Conservation (phyloP, 2,113 vertebrate species). For the Cebidichthys violaceus region DNA sequence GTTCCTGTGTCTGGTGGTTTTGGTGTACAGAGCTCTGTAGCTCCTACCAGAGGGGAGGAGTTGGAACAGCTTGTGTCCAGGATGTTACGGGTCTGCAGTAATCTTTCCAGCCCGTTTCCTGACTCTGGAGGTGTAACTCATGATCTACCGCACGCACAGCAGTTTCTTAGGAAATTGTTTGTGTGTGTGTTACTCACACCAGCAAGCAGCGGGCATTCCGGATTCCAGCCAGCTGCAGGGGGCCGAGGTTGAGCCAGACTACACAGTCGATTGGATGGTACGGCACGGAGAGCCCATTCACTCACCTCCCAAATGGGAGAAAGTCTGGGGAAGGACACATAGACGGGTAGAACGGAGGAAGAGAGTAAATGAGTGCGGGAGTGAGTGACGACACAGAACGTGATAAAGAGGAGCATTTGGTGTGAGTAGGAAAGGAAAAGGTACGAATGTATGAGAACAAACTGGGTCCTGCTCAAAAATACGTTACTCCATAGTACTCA, state of each 20-base stretch:
- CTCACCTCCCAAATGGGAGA: conserved; percentile 78
- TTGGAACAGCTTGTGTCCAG: no score
- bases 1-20: no score
- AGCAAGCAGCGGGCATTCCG: conserved; percentile 44
- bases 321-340: conserved; percentile 42
- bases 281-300: conserved; percentile 68
- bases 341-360: not conserved
- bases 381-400: not conserved
- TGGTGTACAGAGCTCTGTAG: no score
- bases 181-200: conserved; percentile 66
- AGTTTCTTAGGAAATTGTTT: not conserved
- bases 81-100: no score
- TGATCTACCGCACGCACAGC: not conserved
- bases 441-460: not conserved
- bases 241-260: conserved; percentile 68
- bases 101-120: no score
- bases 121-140: no score
- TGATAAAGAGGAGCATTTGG: no score
- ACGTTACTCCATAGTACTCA: not conserved
- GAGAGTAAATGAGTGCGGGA: not conserved
- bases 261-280: conserved; percentile 72
- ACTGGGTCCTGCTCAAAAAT: not conserved
- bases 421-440: not conserved
- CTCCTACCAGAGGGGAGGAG: no score
- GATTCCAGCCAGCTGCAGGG: conserved; percentile 70